A percentile compares a stretch with the other conserved stretches of the same genome.
These are phyloP conservation scores for Drosophila repleta DNA, from an alignment of 1,140 invertebrate genomes.

Conservation along the genomic window DNA sequence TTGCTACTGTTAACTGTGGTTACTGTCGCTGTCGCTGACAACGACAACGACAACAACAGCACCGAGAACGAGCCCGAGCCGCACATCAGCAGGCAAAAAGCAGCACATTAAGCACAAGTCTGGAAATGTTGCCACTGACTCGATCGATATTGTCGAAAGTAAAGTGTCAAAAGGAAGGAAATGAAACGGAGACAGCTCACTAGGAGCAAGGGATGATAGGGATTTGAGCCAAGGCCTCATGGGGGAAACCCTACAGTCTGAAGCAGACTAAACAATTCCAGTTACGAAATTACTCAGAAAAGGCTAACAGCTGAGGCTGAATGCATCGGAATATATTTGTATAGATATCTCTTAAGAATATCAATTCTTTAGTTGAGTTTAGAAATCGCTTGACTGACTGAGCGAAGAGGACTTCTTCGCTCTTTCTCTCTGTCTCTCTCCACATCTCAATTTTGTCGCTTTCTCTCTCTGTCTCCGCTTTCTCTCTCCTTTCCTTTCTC, in stretches of 20 bases:
- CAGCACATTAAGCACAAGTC: constrained; percentile 28
- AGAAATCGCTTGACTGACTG: no score
- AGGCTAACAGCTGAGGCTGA: no score
- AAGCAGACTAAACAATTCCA: neutral
- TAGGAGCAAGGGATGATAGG: neutral
- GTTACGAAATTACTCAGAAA: no score
- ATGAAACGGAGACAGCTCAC: neutral
- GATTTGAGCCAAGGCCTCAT: neutral
- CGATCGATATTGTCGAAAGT: constrained; percentile 59
- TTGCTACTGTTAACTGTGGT: constrained; percentile 44
- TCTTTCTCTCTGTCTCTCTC: no score
- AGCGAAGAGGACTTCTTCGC: no score
- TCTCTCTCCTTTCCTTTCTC: no score
- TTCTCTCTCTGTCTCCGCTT: no score
- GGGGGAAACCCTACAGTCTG: neutral
- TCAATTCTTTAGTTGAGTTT: no score
- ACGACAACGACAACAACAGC: constrained; percentile 17
- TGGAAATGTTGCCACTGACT: constrained; percentile 35
- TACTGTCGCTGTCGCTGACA: constrained; percentile 35
- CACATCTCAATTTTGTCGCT: no score
- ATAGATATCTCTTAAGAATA: no score
- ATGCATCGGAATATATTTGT: no score
- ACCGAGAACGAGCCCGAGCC: constrained; percentile 1
- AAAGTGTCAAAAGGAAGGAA: constrained; percentile 15
- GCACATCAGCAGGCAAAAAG: neutral